phyloP scores from a whole-genome alignment of 2,888 invertebrate species.

The Chouioia cunea region DNA sequence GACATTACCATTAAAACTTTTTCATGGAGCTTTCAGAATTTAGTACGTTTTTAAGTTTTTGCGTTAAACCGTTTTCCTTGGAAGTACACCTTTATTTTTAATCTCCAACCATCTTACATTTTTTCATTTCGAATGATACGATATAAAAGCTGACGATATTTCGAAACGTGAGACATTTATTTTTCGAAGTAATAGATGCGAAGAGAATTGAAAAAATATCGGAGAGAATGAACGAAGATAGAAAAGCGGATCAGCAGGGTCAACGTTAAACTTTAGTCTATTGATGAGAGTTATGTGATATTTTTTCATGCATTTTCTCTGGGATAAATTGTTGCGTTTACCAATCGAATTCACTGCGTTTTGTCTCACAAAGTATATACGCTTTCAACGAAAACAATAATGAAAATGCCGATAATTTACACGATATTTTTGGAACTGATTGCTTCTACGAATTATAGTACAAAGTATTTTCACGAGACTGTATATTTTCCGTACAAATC shows the following conservation, averaged over 20 bases:
- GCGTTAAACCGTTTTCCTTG: background rate
- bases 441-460: conserved; percentile 21
- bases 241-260: conserved; percentile 1
- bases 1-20: conserved; percentile 14
- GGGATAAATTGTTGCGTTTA: background rate
- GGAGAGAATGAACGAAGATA: background rate
- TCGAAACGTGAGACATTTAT: background rate
- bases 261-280: conserved; percentile 17
- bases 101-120: background rate
- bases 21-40: background rate
- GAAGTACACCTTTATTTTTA: background rate
- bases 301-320: no score
- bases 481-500: conserved; percentile 28
- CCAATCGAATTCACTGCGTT: background rate
- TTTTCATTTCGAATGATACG: background rate
- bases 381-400: conserved; percentile 25
- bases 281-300: background rate
- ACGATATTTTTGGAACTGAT: conserved; percentile 1
- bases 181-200: background rate
- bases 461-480: conserved; percentile 35
- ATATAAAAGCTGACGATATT: background rate
- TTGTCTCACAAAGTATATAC: background rate
- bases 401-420: conserved; percentile 20
- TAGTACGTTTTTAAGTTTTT: background rate
- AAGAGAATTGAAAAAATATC: background rate